Conservation (phyloP, 2,888 invertebrate genomes). For the Altica lythri region DNA sequence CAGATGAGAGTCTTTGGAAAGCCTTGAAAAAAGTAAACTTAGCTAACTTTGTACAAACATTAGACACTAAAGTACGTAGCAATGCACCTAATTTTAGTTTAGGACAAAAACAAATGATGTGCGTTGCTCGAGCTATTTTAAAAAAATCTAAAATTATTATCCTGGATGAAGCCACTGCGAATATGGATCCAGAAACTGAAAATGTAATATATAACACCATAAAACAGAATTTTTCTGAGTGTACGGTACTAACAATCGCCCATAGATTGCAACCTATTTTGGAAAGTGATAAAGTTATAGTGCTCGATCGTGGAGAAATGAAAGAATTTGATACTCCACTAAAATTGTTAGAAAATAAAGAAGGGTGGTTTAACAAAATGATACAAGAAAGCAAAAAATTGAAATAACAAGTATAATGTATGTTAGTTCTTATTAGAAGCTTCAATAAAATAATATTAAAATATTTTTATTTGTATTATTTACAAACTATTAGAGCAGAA, state of each 20-base stretch:
- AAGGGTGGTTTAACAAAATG: slow-evolving; percentile 68
- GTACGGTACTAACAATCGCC: slow-evolving; percentile 61
- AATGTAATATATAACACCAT: slow-evolving; percentile 60
- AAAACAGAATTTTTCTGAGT: slow-evolving; percentile 58
- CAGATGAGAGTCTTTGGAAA: slow-evolving; percentile 78
- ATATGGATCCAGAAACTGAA: slow-evolving; percentile 61
- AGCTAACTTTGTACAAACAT: slow-evolving; percentile 67
- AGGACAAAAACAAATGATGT: slow-evolving; percentile 63
- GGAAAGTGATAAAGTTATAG: slow-evolving; percentile 58
- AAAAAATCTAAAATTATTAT: slow-evolving; percentile 59
- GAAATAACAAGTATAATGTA: no score
- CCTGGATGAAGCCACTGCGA: slow-evolving; percentile 63
- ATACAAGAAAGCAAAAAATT: no score
- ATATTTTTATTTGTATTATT: no score
- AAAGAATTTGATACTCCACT: slow-evolving; percentile 45
- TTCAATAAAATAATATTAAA: no score
- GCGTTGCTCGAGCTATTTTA: slow-evolving; percentile 62
- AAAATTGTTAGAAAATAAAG: slow-evolving; percentile 61
- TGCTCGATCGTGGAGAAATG: slow-evolving; percentile 59
- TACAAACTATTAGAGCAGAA: no score
- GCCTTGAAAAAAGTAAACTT: slow-evolving; percentile 73
- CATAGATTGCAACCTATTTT: slow-evolving; percentile 59
- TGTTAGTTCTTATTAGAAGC: no score
- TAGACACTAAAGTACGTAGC: slow-evolving; percentile 55
- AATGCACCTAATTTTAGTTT: slow-evolving; percentile 55